phyloP scores from a whole-genome alignment of 2,888 invertebrate species.

The Scelioninae gen. 2 region DNA sequence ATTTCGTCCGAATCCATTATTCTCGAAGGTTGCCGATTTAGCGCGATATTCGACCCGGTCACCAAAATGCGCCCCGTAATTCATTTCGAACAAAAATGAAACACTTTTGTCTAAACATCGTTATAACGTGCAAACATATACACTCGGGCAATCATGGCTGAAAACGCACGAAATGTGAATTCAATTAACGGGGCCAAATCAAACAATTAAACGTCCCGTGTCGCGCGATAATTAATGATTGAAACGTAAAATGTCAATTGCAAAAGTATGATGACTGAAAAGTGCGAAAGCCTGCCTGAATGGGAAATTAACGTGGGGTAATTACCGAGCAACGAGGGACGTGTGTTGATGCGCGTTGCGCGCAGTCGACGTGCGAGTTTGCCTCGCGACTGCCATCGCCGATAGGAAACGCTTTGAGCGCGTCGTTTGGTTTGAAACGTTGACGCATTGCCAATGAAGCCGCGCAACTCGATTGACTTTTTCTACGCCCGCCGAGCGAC shows the following conservation, averaged over 20 bases:
- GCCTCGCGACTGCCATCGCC: conserved; percentile 25
- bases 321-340: conserved; percentile 30
- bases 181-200: conserved; percentile 4
- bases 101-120: background rate
- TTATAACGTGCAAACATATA: too few relatives aligned
- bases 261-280: conserved; percentile 23
- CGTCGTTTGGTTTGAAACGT: conserved; percentile 45
- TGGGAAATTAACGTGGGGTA: conserved; percentile 32
- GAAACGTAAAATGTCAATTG: conserved; percentile 25
- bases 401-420: conserved; percentile 45
- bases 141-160: too few relatives aligned
- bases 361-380: conserved; percentile 24
- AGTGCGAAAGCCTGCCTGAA: conserved; percentile 18
- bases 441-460: conserved; percentile 52
- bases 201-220: conserved; percentile 6
- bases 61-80: too few relatives aligned
- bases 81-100: too few relatives aligned
- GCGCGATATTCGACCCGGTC: too few relatives aligned
- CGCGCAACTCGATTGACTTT: conserved; percentile 45
- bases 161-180: background rate
- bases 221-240: conserved; percentile 5
- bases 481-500: conserved; percentile 12
- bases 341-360: conserved; percentile 23
- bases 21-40: too few relatives aligned
- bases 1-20: too few relatives aligned